A percentile compares a stretch with the other conserved stretches of the same genome.
Evolutionary conservation across 1,140 invertebrate genomes (phyloP).

Genomic region (Globodera ellingtonae): DNA sequence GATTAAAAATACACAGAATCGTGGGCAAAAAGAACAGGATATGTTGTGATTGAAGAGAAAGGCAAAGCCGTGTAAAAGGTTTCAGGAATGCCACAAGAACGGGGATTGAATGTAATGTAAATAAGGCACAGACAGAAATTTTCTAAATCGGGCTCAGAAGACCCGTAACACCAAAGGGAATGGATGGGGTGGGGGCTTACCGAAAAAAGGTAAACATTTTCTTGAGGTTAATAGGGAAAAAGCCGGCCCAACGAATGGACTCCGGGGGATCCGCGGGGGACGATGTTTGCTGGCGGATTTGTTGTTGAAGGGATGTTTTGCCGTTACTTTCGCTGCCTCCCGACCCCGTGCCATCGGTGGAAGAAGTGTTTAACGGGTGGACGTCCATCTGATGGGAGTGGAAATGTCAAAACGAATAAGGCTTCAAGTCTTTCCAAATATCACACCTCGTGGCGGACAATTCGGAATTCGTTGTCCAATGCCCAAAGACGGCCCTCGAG

Average conservation of each 20-base stretch:
- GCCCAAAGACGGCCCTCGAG: constrained; percentile 10
- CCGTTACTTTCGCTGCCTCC: neutral
- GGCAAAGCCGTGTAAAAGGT: no score
- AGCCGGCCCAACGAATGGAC: neutral
- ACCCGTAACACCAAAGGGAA: no score
- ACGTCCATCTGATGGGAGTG: no score
- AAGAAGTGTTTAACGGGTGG: neutral
- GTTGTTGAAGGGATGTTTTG: neutral
- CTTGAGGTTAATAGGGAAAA: neutral
- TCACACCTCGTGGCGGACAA: constrained; percentile 3
- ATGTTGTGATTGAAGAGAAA: no score
- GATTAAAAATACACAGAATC: no score
- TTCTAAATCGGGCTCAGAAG: no score
- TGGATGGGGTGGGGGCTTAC: neutral
- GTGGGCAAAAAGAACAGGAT: no score
- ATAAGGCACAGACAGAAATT: no score
- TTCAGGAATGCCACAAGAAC: no score
- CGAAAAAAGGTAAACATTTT: neutral
- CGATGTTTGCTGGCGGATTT: neutral
- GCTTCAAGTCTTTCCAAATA: neutral
- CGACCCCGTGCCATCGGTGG: neutral
- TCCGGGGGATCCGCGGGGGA: neutral
- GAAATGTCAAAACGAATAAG: neutral
- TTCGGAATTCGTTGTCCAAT: constrained; percentile 11
- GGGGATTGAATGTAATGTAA: no score